Percentiles rank a stretch among this genome's conserved stretches.
These are phyloP conservation scores for Paedocypris sp. DNA, from an alignment of 2,113 vertebrate species.

Conservation along the genomic window DNA sequence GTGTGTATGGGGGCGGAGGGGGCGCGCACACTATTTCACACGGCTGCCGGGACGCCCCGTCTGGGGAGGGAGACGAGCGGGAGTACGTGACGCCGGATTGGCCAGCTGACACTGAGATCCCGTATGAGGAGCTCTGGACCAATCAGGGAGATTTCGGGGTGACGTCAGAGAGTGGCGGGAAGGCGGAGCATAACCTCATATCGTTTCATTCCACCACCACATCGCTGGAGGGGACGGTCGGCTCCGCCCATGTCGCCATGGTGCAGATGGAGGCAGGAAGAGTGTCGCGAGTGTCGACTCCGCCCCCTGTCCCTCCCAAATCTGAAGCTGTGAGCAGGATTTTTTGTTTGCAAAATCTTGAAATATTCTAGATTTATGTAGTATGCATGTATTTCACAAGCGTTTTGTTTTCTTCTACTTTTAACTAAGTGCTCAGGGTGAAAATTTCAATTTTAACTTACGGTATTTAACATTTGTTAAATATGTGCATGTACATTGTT, in stretches of 20 bases:
- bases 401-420: too few species aligned
- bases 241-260: slow-evolving; percentile 40
- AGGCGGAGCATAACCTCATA: slow-evolving; percentile 69
- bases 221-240: slow-evolving; percentile 56
- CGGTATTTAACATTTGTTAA: too few species aligned
- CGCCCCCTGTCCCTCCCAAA: slow-evolving; percentile 90
- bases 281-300: slow-evolving; percentile 61
- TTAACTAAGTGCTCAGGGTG: too few species aligned
- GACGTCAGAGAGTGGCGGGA: slow-evolving; percentile 50
- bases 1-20: slow-evolving; percentile 56
- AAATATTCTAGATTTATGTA: too few species aligned
- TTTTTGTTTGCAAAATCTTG: too few species aligned
- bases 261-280: slow-evolving; percentile 52
- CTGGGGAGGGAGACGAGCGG: slow-evolving; percentile 69
- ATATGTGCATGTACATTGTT: too few species aligned
- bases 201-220: slow-evolving; percentile 61
- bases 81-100: slow-evolving; percentile 88
- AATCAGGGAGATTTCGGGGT: slow-evolving; percentile 61
- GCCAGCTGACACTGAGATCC: slow-evolving; percentile 79
- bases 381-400: too few species aligned
- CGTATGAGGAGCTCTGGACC: slow-evolving; percentile 94
- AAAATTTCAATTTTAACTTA: too few species aligned
- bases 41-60: slow-evolving; percentile 60
- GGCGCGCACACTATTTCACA: slow-evolving; percentile 40
- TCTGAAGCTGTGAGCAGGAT: slow-evolving; percentile 94